A percentile compares a stretch with the other conserved stretches of the same genome.
phyloP scores from a whole-genome alignment of 2,797 vertebrate species.

The Sparidentex hasta region DNA sequence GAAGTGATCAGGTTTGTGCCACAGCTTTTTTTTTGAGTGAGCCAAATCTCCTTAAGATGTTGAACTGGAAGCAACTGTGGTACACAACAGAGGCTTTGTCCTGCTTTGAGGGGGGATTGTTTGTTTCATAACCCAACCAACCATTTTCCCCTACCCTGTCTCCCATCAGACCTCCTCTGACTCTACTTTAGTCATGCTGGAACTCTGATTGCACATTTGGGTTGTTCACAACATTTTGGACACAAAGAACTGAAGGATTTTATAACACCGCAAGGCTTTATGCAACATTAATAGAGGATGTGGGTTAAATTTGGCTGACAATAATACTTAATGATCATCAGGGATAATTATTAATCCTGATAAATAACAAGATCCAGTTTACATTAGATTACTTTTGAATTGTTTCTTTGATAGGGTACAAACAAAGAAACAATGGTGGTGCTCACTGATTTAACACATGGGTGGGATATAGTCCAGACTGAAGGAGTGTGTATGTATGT shows the following conservation, averaged over 20 bases:
- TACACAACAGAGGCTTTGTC: conserved; percentile 59
- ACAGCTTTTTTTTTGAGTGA: conserved; percentile 16
- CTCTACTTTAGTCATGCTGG: background rate
- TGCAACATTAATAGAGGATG: too few relatives aligned
- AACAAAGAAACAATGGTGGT: too few relatives aligned
- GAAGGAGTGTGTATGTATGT: too few relatives aligned
- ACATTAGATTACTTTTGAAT: too few relatives aligned
- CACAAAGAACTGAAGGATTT: background rate
- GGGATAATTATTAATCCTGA: too few relatives aligned
- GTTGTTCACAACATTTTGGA: background rate
- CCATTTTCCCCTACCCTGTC: background rate
- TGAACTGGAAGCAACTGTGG: conserved; percentile 37
- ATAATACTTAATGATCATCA: too few relatives aligned
- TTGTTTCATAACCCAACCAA: conserved; percentile 45
- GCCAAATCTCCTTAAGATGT: conserved; percentile 48
- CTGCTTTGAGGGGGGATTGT: conserved; percentile 20
- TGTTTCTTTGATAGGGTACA: too few relatives aligned
- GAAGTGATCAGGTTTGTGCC: conserved; percentile 26
- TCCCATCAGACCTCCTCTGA: conserved; percentile 15
- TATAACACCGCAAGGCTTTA: background rate
- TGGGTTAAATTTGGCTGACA: too few relatives aligned
- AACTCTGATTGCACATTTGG: conserved; percentile 10
- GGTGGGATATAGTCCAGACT: too few relatives aligned
- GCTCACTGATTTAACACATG: too few relatives aligned
- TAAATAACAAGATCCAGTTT: too few relatives aligned